Base-by-base conservation (phyloP, 2,888 invertebrate species). In the Hyppa rectilinea region DNA sequence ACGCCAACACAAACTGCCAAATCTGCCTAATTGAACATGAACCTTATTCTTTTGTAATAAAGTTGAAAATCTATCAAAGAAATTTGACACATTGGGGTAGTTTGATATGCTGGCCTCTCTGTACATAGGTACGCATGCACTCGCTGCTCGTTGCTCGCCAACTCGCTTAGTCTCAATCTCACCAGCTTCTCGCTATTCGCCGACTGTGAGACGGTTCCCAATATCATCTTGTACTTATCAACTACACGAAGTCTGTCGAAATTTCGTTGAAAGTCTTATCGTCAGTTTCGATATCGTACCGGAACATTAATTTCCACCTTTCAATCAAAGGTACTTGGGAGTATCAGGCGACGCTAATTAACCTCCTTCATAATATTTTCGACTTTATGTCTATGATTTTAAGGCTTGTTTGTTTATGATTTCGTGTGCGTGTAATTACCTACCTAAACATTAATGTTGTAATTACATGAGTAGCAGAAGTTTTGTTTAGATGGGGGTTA, bases 281-380 rank as follows among this genome's bases (percentile, higher is more conserved):
- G 60, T 12, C 38, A 62, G 23, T 26, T 49, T 52, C 20, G n/a
- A 31, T 63, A 66, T 64, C 60, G 66, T 49, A 70, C 55, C 70
- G 70, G 69, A 76, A 77, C 67, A 67, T 78, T 76, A 72, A 82
- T 82, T 75, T 80, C 72, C 76, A 75, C 36, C 63, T 75, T 67
- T 73, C 75, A 71, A 68, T 63, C 59, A 71, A 53, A 20, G 43
- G n/a, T 50, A 17, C 23, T 52, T 60, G 20, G 17, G 26, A 43
- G n/a, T 29, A 47, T 12, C 31, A 56, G 26, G 5, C 59, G 26
- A 55, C 20, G n/a, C 36, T 68, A 63, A 60, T 75, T 68, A 47
- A 52, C 38, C 64, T 36, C 20, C 43, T 29, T 43, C 17, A n/a
- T n/a, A 52, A 31, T 43, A 62, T 52, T 62, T 47, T 67, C 2